phyloP scores from a whole-genome alignment of 2,797 vertebrate species.

The Hippopotamyrus pictus region DNA sequence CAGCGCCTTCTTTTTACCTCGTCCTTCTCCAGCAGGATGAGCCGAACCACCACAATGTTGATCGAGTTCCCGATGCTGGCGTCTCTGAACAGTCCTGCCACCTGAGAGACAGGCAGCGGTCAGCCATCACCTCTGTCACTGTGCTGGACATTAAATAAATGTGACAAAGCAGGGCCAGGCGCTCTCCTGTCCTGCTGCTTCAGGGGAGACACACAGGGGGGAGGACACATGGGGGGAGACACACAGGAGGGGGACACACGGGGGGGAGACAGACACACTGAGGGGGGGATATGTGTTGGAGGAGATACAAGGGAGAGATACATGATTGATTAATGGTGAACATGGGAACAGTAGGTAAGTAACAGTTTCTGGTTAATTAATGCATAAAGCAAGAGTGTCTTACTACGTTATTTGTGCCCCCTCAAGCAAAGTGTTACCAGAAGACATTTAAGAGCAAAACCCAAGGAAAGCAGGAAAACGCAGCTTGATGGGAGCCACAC shows the following conservation, averaged over 20 bases:
- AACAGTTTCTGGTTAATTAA: background rate
- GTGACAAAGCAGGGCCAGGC: background rate
- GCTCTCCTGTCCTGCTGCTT: background rate
- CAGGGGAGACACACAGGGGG: background rate
- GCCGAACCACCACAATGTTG: conserved; percentile 85
- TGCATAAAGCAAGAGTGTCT: background rate
- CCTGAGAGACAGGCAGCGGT: conserved; percentile 57
- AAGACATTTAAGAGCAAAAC: background rate
- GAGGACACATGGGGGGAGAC: too few relatives aligned
- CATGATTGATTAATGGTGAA: background rate
- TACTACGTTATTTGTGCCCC: background rate
- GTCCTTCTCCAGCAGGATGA: conserved; percentile 83
- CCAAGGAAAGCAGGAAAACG: background rate
- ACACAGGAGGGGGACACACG: too few relatives aligned
- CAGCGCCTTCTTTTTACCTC: conserved; percentile 67
- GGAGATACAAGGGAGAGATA: background rate
- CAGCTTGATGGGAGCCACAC: background rate
- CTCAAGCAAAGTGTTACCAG: background rate
- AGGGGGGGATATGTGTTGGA: too few relatives aligned
- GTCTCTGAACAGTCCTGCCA: conserved; percentile 85
- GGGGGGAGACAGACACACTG: background rate
- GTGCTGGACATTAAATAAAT: background rate
- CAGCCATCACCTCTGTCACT: background rate
- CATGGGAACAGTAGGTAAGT: background rate
- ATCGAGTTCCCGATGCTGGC: conserved; percentile 90